A percentile compares a stretch with the other conserved stretches of the same genome.
These are phyloP conservation scores for Dendroctonus ponderosae DNA, from an alignment of 1,140 invertebrate genomes.

Conservation along the genomic window DNA sequence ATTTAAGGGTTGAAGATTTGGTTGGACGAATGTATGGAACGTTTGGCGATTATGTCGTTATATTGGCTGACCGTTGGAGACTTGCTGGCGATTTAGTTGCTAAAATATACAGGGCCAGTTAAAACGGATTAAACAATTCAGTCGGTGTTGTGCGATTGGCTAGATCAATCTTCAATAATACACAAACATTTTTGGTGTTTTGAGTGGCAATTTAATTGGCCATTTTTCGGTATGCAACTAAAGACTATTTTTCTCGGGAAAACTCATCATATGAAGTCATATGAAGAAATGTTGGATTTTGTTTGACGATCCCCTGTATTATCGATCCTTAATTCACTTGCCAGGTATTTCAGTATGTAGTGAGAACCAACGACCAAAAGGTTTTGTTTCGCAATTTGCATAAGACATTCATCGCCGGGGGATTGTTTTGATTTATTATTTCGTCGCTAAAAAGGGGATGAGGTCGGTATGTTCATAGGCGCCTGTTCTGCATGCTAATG, in stretches of 20 bases:
- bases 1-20: conserved; percentile 4
- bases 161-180: too few relatives aligned
- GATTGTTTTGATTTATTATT: conserved; percentile 37
- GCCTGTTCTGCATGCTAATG: conserved; percentile 13
- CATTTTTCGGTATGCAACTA: too few relatives aligned
- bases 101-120: conserved; percentile 20
- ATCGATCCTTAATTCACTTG: conserved; percentile 15
- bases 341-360: conserved; percentile 19
- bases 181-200: too few relatives aligned
- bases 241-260: too few relatives aligned
- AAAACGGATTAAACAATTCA: neutral
- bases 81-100: conserved; percentile 31
- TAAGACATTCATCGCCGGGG: conserved; percentile 33
- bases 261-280: too few relatives aligned
- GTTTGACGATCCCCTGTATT: too few relatives aligned
- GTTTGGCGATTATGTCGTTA: conserved; percentile 37
- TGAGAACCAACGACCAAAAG: conserved; percentile 27
- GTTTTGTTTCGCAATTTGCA: conserved; percentile 35
- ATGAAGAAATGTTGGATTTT: too few relatives aligned
- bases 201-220: too few relatives aligned
- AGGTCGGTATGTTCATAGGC: conserved; percentile 3
- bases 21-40: conserved; percentile 13
- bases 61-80: conserved; percentile 33
- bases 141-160: too few relatives aligned
- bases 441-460: conserved; percentile 2